Percentiles rank a stretch among this genome's conserved stretches.
phyloP scores from a whole-genome alignment of 1,140 invertebrate genomes.

The Drosophila lacertosa region DNA sequence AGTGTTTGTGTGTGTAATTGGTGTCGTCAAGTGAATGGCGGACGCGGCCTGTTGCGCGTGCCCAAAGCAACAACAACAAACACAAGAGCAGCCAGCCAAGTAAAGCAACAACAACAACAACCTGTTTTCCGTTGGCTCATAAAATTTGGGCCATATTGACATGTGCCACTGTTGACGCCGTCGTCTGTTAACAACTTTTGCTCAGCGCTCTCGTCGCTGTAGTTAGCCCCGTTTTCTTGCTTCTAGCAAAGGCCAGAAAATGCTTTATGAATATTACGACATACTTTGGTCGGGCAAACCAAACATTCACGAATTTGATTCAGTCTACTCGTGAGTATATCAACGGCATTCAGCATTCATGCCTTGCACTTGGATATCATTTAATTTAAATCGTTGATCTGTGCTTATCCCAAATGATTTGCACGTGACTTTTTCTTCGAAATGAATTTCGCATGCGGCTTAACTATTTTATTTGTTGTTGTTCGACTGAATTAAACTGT shows the following conservation, averaged over 20 bases:
- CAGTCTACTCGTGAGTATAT: background rate
- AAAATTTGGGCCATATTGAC: constrained; percentile 76
- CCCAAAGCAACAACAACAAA: constrained; percentile 33
- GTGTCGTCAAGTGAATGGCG: constrained; percentile 55
- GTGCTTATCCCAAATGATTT: constrained; percentile 23
- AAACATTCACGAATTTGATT: constrained; percentile 7
- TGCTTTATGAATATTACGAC: constrained; percentile 31
- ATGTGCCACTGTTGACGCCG: constrained; percentile 52
- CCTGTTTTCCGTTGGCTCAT: constrained; percentile 68
- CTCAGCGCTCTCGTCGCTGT: constrained; percentile 27
- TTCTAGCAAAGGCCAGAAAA: constrained; percentile 65
- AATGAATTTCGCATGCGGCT: constrained; percentile 2
- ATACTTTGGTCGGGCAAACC: background rate
- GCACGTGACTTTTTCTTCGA: constrained; percentile 28
- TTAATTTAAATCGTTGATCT: constrained; percentile 2
- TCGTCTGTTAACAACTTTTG: constrained; percentile 51
- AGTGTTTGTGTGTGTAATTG: constrained; percentile 28
- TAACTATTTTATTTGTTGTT: constrained; percentile 55
- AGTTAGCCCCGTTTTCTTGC: constrained; percentile 47
- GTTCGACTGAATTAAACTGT: constrained; percentile 59
- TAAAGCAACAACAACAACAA: constrained; percentile 55
- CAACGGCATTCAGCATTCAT: background rate
- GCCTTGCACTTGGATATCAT: constrained; percentile 19
- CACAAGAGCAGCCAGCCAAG: constrained; percentile 19
- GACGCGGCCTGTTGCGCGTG: constrained; percentile 58